Percentiles rank a stretch among this genome's conserved stretches.
phyloP scores from a whole-genome alignment of 2,888 invertebrate species.

The Alitta virens region DNA sequence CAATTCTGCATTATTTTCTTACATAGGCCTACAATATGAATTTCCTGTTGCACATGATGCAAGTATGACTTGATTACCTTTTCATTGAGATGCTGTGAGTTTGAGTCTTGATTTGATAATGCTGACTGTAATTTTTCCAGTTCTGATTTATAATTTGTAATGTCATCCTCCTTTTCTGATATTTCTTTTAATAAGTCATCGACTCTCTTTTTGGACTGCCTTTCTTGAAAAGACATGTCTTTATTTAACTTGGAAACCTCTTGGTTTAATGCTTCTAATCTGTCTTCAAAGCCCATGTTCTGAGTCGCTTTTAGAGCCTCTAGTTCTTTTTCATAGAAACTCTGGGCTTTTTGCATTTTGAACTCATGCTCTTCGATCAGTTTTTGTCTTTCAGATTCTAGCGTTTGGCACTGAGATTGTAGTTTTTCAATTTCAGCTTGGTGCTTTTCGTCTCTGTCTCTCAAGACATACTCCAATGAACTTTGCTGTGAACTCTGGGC shows the following conservation, averaged over 20 bases:
- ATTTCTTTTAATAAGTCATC: conserved; percentile 45
- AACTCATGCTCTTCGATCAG: conserved; percentile 46
- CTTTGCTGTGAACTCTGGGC: conserved; percentile 34
- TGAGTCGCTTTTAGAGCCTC: conserved; percentile 40
- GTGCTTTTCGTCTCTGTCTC: conserved; percentile 36
- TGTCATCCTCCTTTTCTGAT: conserved; percentile 43
- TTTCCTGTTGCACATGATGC: too few relatives aligned
- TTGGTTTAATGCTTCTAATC: conserved; percentile 34
- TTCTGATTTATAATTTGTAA: conserved; percentile 36
- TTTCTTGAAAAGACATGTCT: conserved; percentile 40
- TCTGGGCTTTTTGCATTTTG: conserved; percentile 49
- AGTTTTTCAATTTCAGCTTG: conserved; percentile 38
- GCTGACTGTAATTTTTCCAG: conserved; percentile 31
- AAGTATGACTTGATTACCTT: conserved; percentile 34
- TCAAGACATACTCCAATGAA: conserved; percentile 1
- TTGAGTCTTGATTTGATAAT: conserved; percentile 34
- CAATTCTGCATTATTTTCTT: too few relatives aligned
- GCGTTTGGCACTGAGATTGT: conserved; percentile 31
- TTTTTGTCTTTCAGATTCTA: conserved; percentile 36
- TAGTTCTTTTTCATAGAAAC: conserved; percentile 54
- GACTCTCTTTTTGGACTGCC: conserved; percentile 40
- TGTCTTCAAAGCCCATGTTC: conserved; percentile 34
- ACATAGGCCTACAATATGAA: too few relatives aligned
- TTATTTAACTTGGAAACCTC: conserved; percentile 45
- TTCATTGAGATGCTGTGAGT: conserved; percentile 31